Evolutionary conservation across 2,797 vertebrate genomes (phyloP), one percentile per base, ranked within the genome.

Genomic region (Anguilla megastoma): DNA sequence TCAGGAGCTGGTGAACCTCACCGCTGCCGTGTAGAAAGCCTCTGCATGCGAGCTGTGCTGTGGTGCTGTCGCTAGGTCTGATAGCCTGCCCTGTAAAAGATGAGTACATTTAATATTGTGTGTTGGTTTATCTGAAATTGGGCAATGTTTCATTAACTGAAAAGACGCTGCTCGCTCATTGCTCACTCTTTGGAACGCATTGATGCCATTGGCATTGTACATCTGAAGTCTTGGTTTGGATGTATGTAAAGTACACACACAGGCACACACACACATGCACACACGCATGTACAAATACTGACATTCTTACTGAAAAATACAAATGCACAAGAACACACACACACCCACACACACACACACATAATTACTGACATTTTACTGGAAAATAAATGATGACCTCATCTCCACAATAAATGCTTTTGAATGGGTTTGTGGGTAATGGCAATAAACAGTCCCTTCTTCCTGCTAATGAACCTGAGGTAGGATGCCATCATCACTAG

Each of bases 401-500:
- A 48, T 21, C 2, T 45, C 76, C 41, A 9, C 18, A 50, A 33
- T 82, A 48, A 45, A 50, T 10, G 79, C 76, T 45, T 48, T 48
- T 24, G 79, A 82, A 48, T 8, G 79, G 45, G 24, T 50, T 82
- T 50, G 45, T 82, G 41, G 79, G 21, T 82, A 50, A 80, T 12
- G 36, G 76, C 21, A 48, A 18, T 50, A 14, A 82, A 50, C 21
- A n/a, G 79, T 9, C 79, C 41, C 79, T 45, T 48, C 79, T n/a
- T 50, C 79, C 79, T 50, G 45, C 79, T 82, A 82, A 82, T 82
- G 79, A 21, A 45, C 45, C 45, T 24, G 41, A 82, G 79, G 79
- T 82, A 21, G 24, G 79, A 82, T 82, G 45, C 79, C 45, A 21
- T 82, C 79, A 82, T 82, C 45, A 10, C 79, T 50, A 82, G 18